Percentiles rank a stretch among this genome's conserved stretches.
Evolutionary conservation across 1,140 invertebrate genomes (phyloP).

Genomic region (Drosophila sproati): DNA sequence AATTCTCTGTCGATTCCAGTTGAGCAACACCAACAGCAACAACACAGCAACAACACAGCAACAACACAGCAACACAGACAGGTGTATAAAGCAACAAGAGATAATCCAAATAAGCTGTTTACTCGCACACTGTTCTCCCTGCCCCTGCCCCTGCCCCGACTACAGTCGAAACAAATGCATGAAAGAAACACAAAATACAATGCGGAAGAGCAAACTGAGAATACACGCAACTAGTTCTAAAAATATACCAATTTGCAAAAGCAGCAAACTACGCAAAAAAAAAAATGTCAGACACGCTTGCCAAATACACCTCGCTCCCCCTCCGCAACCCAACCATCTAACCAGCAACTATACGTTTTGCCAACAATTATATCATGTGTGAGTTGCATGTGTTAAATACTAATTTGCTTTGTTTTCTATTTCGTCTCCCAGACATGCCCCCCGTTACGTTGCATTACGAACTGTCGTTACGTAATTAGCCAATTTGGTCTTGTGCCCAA

Average conservation of each 20-base stretch:
- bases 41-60: background rate
- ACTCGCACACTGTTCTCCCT: background rate
- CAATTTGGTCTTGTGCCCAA: slow-evolving; percentile 13
- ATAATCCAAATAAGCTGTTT: slow-evolving; percentile 28
- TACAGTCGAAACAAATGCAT: slow-evolving; percentile 3
- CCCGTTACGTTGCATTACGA: slow-evolving; percentile 1
- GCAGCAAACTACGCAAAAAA: slow-evolving; percentile 6
- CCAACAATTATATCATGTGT: slow-evolving; percentile 18
- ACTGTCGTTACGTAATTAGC: slow-evolving; percentile 58
- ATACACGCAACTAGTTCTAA: slow-evolving; percentile 35
- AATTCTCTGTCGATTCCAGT: background rate
- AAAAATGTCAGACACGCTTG: background rate
- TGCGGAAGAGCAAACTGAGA: slow-evolving; percentile 29
- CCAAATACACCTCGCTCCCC: background rate
- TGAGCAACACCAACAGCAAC: background rate
- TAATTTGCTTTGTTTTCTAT: slow-evolving; percentile 56
- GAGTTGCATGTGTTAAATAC: slow-evolving; percentile 7
- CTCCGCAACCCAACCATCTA: background rate
- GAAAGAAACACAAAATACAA: slow-evolving; percentile 11
- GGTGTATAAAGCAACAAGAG: slow-evolving; percentile 4
- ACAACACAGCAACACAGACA: background rate
- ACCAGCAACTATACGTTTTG: background rate
- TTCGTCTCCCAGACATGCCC: slow-evolving; percentile 53
- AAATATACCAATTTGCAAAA: slow-evolving; percentile 17
- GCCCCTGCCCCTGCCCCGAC: background rate